Evolutionary conservation across 2,797 vertebrate species (phyloP).

Genomic region (Gouania willdenowi): DNA sequence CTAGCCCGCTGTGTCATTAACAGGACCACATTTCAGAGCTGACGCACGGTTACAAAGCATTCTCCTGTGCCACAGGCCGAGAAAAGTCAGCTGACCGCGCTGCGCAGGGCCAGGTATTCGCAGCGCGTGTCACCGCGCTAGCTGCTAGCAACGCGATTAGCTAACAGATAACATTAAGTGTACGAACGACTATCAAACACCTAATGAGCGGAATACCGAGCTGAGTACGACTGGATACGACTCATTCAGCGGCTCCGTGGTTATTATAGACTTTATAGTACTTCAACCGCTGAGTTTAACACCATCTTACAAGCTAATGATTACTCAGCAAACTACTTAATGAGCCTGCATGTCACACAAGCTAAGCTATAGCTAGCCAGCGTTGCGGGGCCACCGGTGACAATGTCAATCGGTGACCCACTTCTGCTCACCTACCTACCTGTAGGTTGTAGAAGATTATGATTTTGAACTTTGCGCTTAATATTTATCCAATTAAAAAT

Average conservation of each 20-base stretch:
- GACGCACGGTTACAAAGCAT: conserved; percentile 47
- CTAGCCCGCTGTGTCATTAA: neutral
- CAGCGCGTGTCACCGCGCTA: conserved; percentile 60
- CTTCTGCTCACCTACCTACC: no score
- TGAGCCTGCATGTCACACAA: conserved; percentile 38
- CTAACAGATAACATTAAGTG: conserved; percentile 27
- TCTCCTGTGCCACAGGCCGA: conserved; percentile 45
- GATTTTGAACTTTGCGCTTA: no score
- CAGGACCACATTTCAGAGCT: conserved; percentile 18
- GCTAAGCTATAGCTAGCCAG: conserved; percentile 43
- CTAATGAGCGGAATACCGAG: neutral
- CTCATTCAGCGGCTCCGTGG: fast-evolving
- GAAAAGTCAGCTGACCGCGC: conserved; percentile 64
- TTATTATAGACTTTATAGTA: fast-evolving
- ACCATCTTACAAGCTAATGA: conserved; percentile 51
- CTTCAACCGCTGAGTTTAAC: neutral
- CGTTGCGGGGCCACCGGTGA: conserved; percentile 11
- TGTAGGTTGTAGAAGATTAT: no score
- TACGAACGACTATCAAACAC: conserved; percentile 16
- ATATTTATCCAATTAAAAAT: no score
- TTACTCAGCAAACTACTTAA: conserved; percentile 75
- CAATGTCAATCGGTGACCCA: no score
- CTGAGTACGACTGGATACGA: neutral
- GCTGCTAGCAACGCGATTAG: conserved; percentile 49
- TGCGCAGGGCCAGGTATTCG: conserved; percentile 60